Evolutionary conservation across 1,140 invertebrate genomes (phyloP).

Genomic region (Drosophila serrata): DNA sequence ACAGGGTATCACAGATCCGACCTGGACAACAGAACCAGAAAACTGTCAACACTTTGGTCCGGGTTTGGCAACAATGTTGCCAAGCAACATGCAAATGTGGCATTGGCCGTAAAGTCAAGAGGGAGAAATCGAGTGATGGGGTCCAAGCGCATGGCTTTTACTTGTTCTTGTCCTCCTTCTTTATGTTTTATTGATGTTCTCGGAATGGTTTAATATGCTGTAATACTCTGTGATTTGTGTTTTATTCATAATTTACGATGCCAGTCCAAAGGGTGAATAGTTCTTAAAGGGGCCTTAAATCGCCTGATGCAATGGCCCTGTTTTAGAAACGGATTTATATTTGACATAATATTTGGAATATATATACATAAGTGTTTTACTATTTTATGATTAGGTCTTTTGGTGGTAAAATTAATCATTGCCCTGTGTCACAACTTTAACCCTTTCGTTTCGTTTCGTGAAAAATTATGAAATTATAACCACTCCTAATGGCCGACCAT

Average conservation of each 20-base stretch:
- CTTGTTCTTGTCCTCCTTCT: conserved; percentile 40
- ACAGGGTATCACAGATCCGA: conserved; percentile 1
- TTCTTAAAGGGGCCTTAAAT: conserved; percentile 30
- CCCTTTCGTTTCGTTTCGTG: conserved; percentile 16
- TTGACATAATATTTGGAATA: conserved; percentile 29
- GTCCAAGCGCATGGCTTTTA: conserved; percentile 5
- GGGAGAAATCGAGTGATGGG: conserved; percentile 12
- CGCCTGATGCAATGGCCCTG: conserved; percentile 12
- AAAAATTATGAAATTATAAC: conserved; percentile 59
- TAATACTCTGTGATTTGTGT: conserved; percentile 68
- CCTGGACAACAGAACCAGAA: conserved; percentile 4
- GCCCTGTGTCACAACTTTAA: conserved; percentile 35
- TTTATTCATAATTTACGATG: conserved; percentile 53
- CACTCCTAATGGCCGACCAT: conserved; percentile 60
- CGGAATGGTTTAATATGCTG: conserved; percentile 70
- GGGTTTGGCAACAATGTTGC: conserved; percentile 67
- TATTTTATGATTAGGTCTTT: conserved; percentile 25
- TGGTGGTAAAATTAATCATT: conserved; percentile 26
- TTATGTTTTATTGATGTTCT: conserved; percentile 72
- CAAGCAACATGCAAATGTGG: conserved; percentile 59
- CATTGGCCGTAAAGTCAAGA: conserved; percentile 15
- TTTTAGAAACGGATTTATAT: background rate
- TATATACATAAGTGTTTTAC: conserved; percentile 1
- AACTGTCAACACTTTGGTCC: conserved; percentile 53
- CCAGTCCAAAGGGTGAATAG: conserved; percentile 7